Evolutionary conservation across 1,140 invertebrate genomes (phyloP).

Genomic region (Brachionus paranguensis): DNA sequence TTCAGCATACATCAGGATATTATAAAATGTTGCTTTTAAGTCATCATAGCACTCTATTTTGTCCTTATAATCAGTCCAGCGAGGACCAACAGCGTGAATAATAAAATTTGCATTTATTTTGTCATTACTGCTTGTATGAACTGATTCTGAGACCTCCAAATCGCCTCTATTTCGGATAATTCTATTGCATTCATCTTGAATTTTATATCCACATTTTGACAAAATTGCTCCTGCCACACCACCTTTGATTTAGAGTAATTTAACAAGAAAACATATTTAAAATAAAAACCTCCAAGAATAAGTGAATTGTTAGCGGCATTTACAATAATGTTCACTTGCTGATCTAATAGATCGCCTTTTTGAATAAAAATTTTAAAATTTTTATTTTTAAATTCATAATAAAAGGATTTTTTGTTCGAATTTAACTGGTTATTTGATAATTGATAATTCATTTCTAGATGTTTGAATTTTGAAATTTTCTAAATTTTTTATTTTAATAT

Average conservation of each 20-base stretch:
- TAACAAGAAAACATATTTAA: background rate
- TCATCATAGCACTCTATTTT: background rate
- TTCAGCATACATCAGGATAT: background rate
- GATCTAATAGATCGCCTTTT: constrained; percentile 13
- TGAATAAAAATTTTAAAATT: background rate
- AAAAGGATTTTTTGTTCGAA: background rate
- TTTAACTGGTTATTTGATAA: background rate
- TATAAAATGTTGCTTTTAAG: background rate
- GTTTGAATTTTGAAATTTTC: too few species aligned
- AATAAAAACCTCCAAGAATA: background rate
- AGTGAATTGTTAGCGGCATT: background rate
- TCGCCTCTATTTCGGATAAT: background rate
- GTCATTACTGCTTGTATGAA: background rate
- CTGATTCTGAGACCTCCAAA: background rate
- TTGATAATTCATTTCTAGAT: background rate
- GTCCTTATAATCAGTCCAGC: background rate
- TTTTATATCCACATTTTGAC: background rate
- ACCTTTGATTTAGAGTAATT: background rate
- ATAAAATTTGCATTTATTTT: background rate
- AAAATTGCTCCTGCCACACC: background rate
- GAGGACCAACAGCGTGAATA: background rate
- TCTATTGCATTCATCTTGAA: background rate
- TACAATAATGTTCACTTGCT: background rate
- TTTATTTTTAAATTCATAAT: background rate
- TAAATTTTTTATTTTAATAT: too few species aligned